phyloP scores from a whole-genome alignment of 2,888 invertebrate genomes.

The Cataglyphis rosenhaueri region DNA sequence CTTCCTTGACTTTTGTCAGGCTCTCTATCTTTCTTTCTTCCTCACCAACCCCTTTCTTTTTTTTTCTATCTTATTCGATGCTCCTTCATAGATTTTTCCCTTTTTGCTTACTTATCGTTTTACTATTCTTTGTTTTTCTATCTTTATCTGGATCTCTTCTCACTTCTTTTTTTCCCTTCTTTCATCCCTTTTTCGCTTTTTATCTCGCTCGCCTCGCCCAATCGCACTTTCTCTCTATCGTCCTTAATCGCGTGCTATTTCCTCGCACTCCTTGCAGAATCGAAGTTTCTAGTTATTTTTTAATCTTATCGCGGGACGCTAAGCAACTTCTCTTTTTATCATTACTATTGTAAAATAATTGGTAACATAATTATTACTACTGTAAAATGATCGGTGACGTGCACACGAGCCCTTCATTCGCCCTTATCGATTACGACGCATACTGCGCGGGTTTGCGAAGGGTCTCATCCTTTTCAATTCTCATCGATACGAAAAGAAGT shows the following conservation, averaged over 20 bases:
- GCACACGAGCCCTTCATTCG: conserved; percentile 64
- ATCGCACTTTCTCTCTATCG: conserved; percentile 22
- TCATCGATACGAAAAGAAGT: conserved; percentile 53
- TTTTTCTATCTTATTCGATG: background rate
- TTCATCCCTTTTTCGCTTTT: background rate
- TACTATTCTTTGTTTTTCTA: background rate
- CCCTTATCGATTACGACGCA: conserved; percentile 78
- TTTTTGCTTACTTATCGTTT: conserved; percentile 11
- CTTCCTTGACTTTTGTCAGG: conserved; percentile 33
- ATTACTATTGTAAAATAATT: conserved; percentile 8
- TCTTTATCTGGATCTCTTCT: background rate
- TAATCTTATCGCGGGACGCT: conserved; percentile 51
- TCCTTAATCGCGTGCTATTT: conserved; percentile 12
- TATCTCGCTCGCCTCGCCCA: conserved; percentile 24
- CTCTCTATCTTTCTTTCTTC: conserved; percentile 13
- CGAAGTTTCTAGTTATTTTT: conserved; percentile 65
- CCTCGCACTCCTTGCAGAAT: conserved; percentile 9
- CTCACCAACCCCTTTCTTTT: background rate
- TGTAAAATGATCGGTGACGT: conserved; percentile 48
- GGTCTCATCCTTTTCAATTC: conserved; percentile 57
- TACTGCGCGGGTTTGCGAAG: conserved; percentile 66
- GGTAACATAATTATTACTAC: conserved; percentile 47
- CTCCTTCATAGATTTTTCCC: background rate
- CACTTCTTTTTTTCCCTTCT: conserved; percentile 13
- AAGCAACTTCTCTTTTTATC: conserved; percentile 59